These are phyloP conservation scores for Thalassarche chlororhynchos DNA, from an alignment of 2,113 vertebrate species.

Conservation along the genomic window DNA sequence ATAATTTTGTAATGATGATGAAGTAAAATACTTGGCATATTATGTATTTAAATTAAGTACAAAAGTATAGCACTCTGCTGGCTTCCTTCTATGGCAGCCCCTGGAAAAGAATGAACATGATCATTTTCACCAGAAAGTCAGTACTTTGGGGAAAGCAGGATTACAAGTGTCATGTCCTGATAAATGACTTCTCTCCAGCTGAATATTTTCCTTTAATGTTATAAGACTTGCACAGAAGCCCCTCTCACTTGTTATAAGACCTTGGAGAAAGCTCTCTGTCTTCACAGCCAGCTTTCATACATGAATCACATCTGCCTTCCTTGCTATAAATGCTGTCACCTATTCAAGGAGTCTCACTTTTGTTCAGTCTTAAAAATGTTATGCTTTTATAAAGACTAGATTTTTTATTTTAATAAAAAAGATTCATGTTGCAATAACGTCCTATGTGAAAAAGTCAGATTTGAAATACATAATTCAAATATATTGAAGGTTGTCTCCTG, in stretches of 20 bases:
- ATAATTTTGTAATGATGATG: background rate
- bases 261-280: background rate
- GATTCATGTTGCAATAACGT: slow-evolving; percentile 23
- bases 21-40: background rate
- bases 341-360: background rate
- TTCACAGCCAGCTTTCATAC: background rate
- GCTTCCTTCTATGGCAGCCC: background rate
- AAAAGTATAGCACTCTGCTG: background rate
- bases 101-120: background rate
- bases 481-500: slow-evolving; percentile 6
- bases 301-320: background rate
- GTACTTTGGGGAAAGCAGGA: slow-evolving; percentile 13
- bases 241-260: background rate
- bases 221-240: background rate
- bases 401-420: slow-evolving; percentile 47
- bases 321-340: slow-evolving; percentile 6
- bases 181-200: slow-evolving; percentile 18
- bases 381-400: background rate
- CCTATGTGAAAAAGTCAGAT: slow-evolving; percentile 4
- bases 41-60: background rate
- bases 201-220: slow-evolving; percentile 6
- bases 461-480: slow-evolving; percentile 25
- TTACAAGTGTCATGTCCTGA: slow-evolving; percentile 9
- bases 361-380: slow-evolving; percentile 8
- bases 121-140: background rate